phyloP scores from a whole-genome alignment of 2,797 vertebrate species.

The Gobionotothen gibberifrons region DNA sequence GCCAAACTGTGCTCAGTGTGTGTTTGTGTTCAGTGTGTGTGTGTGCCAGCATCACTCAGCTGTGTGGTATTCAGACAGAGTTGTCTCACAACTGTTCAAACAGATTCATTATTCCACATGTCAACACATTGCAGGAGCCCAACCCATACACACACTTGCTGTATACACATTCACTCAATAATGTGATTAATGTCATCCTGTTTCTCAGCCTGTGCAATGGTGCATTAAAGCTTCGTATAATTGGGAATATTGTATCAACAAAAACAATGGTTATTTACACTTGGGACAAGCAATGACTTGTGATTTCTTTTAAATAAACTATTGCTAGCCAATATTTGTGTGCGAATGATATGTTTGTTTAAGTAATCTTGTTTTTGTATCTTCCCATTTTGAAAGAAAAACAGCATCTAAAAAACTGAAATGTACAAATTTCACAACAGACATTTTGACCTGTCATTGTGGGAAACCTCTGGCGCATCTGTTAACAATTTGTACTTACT shows the following conservation, averaged over 20 bases:
- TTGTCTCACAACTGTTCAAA: conserved; percentile 57
- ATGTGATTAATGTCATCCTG: neutral
- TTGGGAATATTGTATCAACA: neutral
- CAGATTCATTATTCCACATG: conserved; percentile 66
- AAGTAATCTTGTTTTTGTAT: too few species aligned
- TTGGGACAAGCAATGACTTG: too few species aligned
- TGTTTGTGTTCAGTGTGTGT: conserved; percentile 32
- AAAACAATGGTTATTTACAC: neutral
- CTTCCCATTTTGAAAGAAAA: too few species aligned
- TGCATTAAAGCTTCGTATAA: conserved; percentile 12
- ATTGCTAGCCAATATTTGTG: too few species aligned
- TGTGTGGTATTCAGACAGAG: conserved; percentile 42
- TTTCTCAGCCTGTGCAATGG: conserved; percentile 7
- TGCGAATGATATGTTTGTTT: too few species aligned
- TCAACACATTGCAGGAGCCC: conserved; percentile 62
- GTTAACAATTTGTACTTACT: neutral
- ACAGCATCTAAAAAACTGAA: too few species aligned
- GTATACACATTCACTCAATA: conserved; percentile 19
- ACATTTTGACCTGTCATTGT: too few species aligned
- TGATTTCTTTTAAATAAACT: too few species aligned
- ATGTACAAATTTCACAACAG: too few species aligned
- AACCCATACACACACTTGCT: conserved; percentile 15
- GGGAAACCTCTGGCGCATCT: too few species aligned
- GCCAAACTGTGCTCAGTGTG: conserved; percentile 33
- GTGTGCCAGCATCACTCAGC: conserved; percentile 49